Conservation (phyloP, 2,888 invertebrate species). For the Ophioninae sp. region DNA sequence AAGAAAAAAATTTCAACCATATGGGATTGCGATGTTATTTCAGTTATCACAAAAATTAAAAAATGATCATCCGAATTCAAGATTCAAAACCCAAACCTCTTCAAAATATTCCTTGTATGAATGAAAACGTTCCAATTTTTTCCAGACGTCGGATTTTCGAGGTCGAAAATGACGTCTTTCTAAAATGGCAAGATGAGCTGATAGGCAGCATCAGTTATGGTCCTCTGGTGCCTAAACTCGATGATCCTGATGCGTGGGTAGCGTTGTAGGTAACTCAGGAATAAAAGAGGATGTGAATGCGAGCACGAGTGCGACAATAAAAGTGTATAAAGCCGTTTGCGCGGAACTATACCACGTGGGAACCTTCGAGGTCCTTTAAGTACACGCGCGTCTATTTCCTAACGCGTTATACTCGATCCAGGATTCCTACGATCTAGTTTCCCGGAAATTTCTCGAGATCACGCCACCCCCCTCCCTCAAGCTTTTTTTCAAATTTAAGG, state of each 20-base stretch:
- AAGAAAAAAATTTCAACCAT: too few species aligned
- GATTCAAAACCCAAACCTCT: not conserved
- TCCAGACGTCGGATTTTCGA: not conserved
- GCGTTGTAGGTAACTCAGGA: constrained; percentile 37
- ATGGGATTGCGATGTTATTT: too few species aligned
- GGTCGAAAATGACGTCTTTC: not conserved
- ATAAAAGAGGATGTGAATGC: constrained; percentile 52
- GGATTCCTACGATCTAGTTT: constrained; percentile 39
- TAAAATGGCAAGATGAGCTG: not conserved
- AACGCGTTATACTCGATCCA: not conserved
- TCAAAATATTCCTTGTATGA: not conserved
- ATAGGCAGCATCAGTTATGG: not conserved
- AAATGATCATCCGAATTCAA: too few species aligned
- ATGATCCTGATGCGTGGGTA: not conserved
- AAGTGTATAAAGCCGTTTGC: constrained; percentile 61
- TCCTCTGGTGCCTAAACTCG: constrained; percentile 9
- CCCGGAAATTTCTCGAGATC: constrained; percentile 43
- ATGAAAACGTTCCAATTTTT: not conserved
- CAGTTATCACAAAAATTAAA: too few species aligned
- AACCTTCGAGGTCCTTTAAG: constrained; percentile 54
- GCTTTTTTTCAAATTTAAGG: constrained; percentile 7
- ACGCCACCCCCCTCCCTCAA: not conserved
- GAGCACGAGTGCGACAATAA: constrained; percentile 62
- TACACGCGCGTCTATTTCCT: constrained; percentile 56
- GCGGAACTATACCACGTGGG: constrained; percentile 65